Percentiles rank a stretch among this genome's conserved stretches.
These are phyloP conservation scores for Globodera ellingtonae DNA, from an alignment of 1,140 invertebrate genomes.

Conservation along the genomic window DNA sequence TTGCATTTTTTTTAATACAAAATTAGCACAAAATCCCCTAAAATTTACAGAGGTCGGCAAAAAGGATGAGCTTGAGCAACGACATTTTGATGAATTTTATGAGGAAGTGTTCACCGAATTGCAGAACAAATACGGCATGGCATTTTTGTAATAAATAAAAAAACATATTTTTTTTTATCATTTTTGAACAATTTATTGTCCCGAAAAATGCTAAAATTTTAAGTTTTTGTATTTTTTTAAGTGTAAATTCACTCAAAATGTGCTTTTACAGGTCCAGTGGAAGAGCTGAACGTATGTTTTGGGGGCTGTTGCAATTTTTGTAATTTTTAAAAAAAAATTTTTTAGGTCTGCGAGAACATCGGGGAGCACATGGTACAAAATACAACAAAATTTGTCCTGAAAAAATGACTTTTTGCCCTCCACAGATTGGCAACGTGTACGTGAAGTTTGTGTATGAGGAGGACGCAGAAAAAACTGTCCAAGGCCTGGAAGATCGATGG, in stretches of 20 bases:
- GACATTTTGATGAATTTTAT: constrained; percentile 99
- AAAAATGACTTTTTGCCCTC: neutral
- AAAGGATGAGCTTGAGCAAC: constrained; percentile 94
- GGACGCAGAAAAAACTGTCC: constrained; percentile 93
- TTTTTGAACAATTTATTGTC: no score
- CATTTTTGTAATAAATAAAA: neutral
- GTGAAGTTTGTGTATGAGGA: constrained; percentile 88
- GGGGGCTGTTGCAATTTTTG: neutral
- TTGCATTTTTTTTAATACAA: neutral
- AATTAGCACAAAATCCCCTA: constrained; percentile 9
- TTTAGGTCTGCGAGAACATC: constrained; percentile 88
- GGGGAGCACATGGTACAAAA: constrained; percentile 82
- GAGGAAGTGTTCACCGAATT: constrained; percentile 78
- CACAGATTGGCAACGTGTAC: constrained; percentile 55
- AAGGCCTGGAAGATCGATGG: constrained; percentile 96
- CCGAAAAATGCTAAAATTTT: no score
- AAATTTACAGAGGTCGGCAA: constrained; percentile 49
- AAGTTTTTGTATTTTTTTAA: no score
- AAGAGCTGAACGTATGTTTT: constrained; percentile 36
- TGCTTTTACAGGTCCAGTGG: constrained; percentile 18
- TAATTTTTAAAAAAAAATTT: neutral
- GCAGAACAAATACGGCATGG: constrained; percentile 16
- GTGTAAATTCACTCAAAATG: no score
- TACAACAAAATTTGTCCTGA: neutral
- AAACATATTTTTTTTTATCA: no score